Evolutionary conservation across 1,140 invertebrate genomes (phyloP), one percentile per base, ranked within the genome.

Genomic region (Euura saliciscinereae): DNA sequence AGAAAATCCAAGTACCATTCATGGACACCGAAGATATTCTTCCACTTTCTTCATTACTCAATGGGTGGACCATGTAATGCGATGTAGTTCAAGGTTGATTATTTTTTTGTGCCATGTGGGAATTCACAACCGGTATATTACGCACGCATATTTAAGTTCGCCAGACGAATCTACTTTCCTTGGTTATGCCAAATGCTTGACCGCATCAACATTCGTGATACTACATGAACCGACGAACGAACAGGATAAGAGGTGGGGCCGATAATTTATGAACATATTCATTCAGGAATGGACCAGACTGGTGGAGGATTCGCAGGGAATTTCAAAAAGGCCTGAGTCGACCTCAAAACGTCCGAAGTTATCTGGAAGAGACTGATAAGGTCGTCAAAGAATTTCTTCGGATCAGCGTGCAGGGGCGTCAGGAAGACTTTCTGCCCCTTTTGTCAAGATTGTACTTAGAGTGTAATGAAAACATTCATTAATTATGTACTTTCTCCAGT

Each of bases 311-410:
- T 2, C 88, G 96, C 43, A 93, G 91, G 73, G 89, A 91, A 59
- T 93, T 97, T 79, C 95, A 97, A 87, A 94, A 93, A 81, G 91
- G 91, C 44, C 84, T 98, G 45, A 93, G 94, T 75, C 91, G 91
- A 72, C 91, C 93, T 0, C 89, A 90, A 70, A 92, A 91, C 76
- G 91, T 95, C 0, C 85, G 91, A 45, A 86, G 83, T 73, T 94
- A 95, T 80, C 82, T 97, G 0, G 75, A 84, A 8, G 84, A 85
- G 43, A 89, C 92, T 5, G 91, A 96, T 82, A 75, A 79, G 1
- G 88, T 95, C 1, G 89, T 93, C 2, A 82, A 86, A 72, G 91
- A 95, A 77, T 94, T 96, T 79, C 77, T 94, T 0, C 70, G 88
- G 85, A 84, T 80, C 65, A 89, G 73, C 44, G 73, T 70, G 1